Percentiles rank a stretch among this genome's conserved stretches.
Conservation (phyloP, 2,113 vertebrate genomes). For the Rhagologus leucostigma region DNA sequence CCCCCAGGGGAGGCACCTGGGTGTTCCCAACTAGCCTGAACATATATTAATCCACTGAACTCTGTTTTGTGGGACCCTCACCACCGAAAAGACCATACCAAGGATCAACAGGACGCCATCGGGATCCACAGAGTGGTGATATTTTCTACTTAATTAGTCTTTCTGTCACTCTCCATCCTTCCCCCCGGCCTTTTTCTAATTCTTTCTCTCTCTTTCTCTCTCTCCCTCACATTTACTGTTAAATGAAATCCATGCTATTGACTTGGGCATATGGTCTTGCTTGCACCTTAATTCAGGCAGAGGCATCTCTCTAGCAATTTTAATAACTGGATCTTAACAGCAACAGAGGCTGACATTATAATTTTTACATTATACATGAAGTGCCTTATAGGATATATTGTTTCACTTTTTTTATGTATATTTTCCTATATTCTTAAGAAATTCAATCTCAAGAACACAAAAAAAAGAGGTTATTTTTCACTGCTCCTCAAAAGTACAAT, state of each 20-base stretch:
- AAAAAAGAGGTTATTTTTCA: background rate
- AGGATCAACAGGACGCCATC: accelerated
- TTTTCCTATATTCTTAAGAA: background rate
- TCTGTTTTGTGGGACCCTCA: background rate
- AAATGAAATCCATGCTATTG: background rate
- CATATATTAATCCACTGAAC: accelerated
- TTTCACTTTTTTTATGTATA: background rate
- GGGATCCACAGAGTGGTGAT: background rate
- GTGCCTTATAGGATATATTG: background rate
- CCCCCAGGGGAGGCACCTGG: background rate
- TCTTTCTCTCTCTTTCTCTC: background rate
- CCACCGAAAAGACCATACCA: accelerated
- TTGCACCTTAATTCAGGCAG: background rate
- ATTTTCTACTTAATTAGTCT: background rate
- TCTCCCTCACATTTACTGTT: background rate
- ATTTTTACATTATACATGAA: background rate
- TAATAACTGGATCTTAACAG: background rate
- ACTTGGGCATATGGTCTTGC: background rate
- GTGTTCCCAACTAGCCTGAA: background rate
- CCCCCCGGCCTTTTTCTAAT: accelerated
- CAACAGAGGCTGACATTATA: background rate
- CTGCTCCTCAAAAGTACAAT: background rate
- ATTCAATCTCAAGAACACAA: background rate
- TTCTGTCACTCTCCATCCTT: background rate
- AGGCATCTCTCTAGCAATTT: background rate